Evolutionary conservation across 2,888 invertebrate species (phyloP), one percentile per base, ranked within the genome.

Genomic region (Melanargia galathea): DNA sequence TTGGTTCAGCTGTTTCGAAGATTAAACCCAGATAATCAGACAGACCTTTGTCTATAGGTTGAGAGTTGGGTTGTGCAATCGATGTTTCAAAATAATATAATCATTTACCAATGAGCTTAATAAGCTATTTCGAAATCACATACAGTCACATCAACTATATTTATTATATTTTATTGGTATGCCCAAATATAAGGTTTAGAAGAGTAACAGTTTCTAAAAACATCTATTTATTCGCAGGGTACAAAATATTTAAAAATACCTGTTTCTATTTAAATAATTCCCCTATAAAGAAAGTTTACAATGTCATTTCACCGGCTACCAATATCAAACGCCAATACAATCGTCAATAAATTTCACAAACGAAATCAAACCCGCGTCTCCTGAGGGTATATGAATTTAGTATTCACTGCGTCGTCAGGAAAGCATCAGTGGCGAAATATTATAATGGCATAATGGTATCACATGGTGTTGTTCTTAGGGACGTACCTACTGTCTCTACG

Each of bases 391-490:
- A 78, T 73, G 83, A 78, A 84, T 89, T 92, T 87, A 65, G 91
- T 90, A 92, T 92, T 91, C 92, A 89, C 86, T 84, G 86, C 87
- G 82, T 86, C 88, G 85, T 87, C 89, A 89, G 89, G 86, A 88
- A 86, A 83, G 85, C 87, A 90, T 88, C 91, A 90, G 84, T 74
- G 84, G 83, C 88, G 82, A 90, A 89, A 91, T 90, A 92, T 92
- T 92, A 89, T 91, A 91, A 90, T 89, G 84, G 88, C 83, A 79
- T 88, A 87, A 91, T 88, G 89, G 87, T 85, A 85, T 88, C 90
- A 90, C 90, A 89, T 91, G 90, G 78, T 80, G 82, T 83, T 85
- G 82, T 84, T 83, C 77, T 78, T 74, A 73, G 75, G 60, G 56
- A 35, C 52, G 79, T 74, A 71, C 30, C 0, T 30, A 6, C 71